A percentile compares a stretch with the other conserved stretches of the same genome.
Evolutionary conservation across 2,888 invertebrate genomes (phyloP).

Genomic region (Microctonus hyperodae): DNA sequence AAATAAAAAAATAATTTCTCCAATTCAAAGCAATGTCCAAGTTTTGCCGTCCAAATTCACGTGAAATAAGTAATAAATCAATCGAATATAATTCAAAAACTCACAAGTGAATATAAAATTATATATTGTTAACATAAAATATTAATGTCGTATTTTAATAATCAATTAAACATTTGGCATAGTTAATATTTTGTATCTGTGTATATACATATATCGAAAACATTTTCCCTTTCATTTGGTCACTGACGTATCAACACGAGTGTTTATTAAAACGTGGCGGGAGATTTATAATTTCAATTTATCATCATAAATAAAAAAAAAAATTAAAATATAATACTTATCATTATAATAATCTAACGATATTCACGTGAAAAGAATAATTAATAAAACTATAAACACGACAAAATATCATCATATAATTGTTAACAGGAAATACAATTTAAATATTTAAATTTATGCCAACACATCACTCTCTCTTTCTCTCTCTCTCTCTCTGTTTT

Average conservation of each 20-base stretch:
- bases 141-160: neutral
- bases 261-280: neutral
- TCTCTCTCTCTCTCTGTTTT: no score
- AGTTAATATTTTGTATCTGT: constrained; percentile 35
- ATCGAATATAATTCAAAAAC: neutral
- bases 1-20: neutral
- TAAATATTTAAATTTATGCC: neutral
- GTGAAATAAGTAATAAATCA: neutral
- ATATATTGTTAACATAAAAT: neutral
- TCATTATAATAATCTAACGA: neutral
- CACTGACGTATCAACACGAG: constrained; percentile 46
- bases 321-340: neutral
- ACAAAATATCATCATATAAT: neutral
- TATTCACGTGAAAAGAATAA: constrained; percentile 11
- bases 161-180: constrained; percentile 34
- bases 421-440: neutral
- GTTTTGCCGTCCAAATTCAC: neutral
- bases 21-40: neutral
- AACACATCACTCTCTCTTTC: no score
- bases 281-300: neutral
- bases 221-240: constrained; percentile 55
- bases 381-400: neutral
- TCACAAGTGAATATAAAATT: neutral
- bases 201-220: neutral
- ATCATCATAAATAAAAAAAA: neutral